Conservation (phyloP, 1,140 invertebrate genomes). For the Neuroterus valhalla region DNA sequence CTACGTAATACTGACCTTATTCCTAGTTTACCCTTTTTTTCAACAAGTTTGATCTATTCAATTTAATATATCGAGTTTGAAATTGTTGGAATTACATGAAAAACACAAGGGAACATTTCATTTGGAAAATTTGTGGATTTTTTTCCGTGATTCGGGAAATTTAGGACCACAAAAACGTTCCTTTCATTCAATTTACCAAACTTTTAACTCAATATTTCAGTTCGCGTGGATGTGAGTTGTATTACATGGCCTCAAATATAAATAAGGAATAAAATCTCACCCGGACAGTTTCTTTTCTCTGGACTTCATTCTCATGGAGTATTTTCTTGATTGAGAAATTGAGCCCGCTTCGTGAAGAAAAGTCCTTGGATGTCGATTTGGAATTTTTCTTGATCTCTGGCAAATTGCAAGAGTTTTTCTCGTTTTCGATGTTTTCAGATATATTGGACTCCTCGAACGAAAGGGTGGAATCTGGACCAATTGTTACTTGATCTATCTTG, state of each 20-base stretch:
- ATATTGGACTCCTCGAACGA: slow-evolving; percentile 34
- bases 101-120: too few species aligned
- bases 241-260: slow-evolving; percentile 1
- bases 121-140: too few species aligned
- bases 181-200: too few species aligned
- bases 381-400: slow-evolving; percentile 39
- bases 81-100: too few species aligned
- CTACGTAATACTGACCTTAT: too few species aligned
- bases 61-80: too few species aligned
- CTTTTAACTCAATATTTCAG: too few species aligned
- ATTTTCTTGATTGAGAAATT: slow-evolving; percentile 68
- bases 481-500: slow-evolving; percentile 61
- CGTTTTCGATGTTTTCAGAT: slow-evolving; percentile 54
- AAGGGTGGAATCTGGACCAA: slow-evolving; percentile 59
- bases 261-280: slow-evolving; percentile 48
- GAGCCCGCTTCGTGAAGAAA: slow-evolving; percentile 56
- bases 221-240: too few species aligned
- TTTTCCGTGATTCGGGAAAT: too few species aligned
- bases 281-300: slow-evolving; percentile 64
- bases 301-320: slow-evolving; percentile 63
- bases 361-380: slow-evolving; percentile 44
- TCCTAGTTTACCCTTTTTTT: too few species aligned
- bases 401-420: slow-evolving; percentile 52
- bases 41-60: too few species aligned
- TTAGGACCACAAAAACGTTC: too few species aligned